These are phyloP conservation scores for Aphaenogaster rudis DNA, from an alignment of 1,140 invertebrate species.

Conservation along the genomic window DNA sequence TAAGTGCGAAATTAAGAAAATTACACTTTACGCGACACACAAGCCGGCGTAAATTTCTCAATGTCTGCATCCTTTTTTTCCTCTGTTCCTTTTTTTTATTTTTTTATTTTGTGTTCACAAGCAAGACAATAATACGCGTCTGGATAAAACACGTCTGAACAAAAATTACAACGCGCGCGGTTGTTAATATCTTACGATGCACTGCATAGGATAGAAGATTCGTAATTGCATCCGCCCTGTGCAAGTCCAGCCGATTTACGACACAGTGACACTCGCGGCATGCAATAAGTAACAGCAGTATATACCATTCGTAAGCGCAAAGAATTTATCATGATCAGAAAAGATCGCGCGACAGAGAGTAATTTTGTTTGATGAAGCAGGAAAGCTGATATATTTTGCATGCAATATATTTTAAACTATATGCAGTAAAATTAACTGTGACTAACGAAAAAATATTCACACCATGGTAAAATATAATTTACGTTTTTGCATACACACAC, in stretches of 20 bases:
- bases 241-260: conserved; percentile 70
- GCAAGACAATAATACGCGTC: conserved; percentile 70
- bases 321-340: conserved; percentile 64
- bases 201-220: conserved; percentile 51
- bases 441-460: conserved; percentile 28
- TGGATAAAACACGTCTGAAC: conserved; percentile 71
- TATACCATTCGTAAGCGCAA: conserved; percentile 22
- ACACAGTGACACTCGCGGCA: conserved; percentile 66
- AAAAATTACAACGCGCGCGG: conserved; percentile 72
- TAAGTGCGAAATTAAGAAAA: conserved; percentile 73
- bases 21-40: conserved; percentile 56
- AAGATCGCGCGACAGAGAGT: neutral
- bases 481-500: neutral
- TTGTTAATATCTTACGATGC: conserved; percentile 77
- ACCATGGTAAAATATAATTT: conserved; percentile 15
- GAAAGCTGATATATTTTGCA: conserved; percentile 30
- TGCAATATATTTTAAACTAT: conserved; percentile 4
- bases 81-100: conserved; percentile 4
- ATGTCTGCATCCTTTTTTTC: conserved; percentile 45
- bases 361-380: conserved; percentile 43
- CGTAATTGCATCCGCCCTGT: conserved; percentile 70
- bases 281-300: conserved; percentile 69
- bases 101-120: conserved; percentile 15
- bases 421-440: conserved; percentile 12
- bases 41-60: conserved; percentile 67